These are phyloP conservation scores for Helobdella robusta DNA, from an alignment of 2,888 invertebrate genomes.

Conservation along the genomic window DNA sequence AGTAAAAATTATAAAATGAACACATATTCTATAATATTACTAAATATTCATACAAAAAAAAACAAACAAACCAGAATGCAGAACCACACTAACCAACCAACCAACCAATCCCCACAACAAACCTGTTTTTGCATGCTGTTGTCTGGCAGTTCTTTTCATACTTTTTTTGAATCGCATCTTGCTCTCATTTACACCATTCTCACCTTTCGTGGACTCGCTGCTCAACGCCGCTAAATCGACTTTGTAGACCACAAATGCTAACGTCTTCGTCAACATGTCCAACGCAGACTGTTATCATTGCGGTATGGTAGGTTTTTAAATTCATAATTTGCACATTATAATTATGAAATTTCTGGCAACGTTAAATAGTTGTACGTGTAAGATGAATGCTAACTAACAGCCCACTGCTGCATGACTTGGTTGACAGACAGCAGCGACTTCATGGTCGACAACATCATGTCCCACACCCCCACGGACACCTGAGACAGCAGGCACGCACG, in stretches of 20 bases:
- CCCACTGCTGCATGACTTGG: constrained; percentile 8
- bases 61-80: no score
- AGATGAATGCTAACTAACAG: constrained; percentile 1
- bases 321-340: no score
- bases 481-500: background rate
- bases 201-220: no score
- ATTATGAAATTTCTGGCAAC: no score
- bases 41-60: background rate
- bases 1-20: background rate
- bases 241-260: background rate
- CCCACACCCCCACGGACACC: background rate
- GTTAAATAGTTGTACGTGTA: no score
- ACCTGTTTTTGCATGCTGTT: no score
- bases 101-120: no score
- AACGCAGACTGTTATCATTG: background rate
- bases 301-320: no score
- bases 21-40: background rate
- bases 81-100: no score
- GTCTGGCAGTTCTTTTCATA: no score
- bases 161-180: no score
- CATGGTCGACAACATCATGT: background rate
- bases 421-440: background rate
- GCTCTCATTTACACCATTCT: no score
- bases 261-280: constrained; percentile 13
- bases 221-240: constrained; percentile 10